These are phyloP conservation scores for Oscheius sp. DNA, from an alignment of 2,888 invertebrate species.

Conservation along the genomic window DNA sequence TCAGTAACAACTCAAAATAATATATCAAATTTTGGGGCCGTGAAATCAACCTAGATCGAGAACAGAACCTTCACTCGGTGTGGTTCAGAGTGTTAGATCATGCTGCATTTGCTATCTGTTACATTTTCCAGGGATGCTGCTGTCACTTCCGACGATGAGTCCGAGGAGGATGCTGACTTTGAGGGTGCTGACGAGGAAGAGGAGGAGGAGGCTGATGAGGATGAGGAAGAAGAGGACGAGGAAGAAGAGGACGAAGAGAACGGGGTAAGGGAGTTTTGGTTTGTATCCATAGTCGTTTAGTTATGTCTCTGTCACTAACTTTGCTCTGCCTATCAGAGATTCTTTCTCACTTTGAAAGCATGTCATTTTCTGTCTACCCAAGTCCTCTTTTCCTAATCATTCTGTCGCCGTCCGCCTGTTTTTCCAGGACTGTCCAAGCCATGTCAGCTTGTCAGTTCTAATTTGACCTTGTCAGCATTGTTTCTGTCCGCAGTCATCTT, in stretches of 20 bases:
- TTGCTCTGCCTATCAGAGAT: no score
- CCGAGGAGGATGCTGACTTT: conserved; percentile 56
- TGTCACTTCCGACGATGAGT: conserved; percentile 27
- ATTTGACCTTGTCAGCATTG: no score
- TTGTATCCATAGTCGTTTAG: not conserved
- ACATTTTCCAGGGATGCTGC: not conserved
- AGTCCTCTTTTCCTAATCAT: no score
- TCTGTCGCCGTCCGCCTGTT: no score
- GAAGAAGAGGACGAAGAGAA: conserved; percentile 47
- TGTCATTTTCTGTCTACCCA: no score
- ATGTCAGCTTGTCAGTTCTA: no score
- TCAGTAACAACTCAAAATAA: not conserved
- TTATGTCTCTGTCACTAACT: no score
- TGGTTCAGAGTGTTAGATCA: not conserved
- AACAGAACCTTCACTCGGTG: conserved; percentile 20
- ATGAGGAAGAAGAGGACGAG: conserved; percentile 42
- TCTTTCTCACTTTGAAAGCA: no score
- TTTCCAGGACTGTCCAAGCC: no score
- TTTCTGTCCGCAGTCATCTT: no score
- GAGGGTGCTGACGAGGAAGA: conserved; percentile 52
- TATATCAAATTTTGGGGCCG: not conserved
- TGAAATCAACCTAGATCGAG: conserved; percentile 17
- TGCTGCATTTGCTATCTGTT: not conserved
- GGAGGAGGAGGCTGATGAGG: conserved; percentile 48
- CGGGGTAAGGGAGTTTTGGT: conserved; percentile 42